phyloP scores from a whole-genome alignment of 2,888 invertebrate species.

The Pheosia tremula region DNA sequence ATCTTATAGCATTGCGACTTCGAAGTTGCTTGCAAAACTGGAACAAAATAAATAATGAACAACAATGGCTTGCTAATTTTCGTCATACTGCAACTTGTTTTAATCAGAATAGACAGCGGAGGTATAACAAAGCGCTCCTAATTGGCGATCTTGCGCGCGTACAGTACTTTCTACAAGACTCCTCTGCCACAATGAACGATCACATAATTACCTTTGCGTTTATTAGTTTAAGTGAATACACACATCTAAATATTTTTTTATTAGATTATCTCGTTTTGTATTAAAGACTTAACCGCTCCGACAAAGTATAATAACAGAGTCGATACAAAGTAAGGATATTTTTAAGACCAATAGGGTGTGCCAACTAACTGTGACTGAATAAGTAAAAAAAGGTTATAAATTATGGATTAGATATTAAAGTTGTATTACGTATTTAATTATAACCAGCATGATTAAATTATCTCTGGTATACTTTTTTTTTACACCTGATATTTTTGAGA shows the following conservation, averaged over 20 bases:
- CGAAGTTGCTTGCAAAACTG: slow-evolving; percentile 19
- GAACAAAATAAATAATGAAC: slow-evolving; percentile 24
- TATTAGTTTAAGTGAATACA: slow-evolving; percentile 66
- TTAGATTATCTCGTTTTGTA: slow-evolving; percentile 8
- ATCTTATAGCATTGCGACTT: slow-evolving; percentile 17
- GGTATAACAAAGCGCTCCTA: slow-evolving; percentile 59
- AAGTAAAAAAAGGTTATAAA: slow-evolving; percentile 1
- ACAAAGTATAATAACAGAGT: neutral
- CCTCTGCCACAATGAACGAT: slow-evolving; percentile 69
- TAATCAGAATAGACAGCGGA: slow-evolving; percentile 38
- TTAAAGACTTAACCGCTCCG: slow-evolving; percentile 8
- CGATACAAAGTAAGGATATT: neutral
- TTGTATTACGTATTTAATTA: too few relatives aligned
- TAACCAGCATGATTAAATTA: too few relatives aligned
- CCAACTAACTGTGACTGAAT: neutral
- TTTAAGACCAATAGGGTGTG: slow-evolving; percentile 1
- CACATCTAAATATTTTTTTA: slow-evolving; percentile 21
- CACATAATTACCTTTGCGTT: slow-evolving; percentile 67
- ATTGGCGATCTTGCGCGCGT: slow-evolving; percentile 71
- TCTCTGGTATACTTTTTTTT: too few relatives aligned
- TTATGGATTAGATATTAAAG: too few relatives aligned
- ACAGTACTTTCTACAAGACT: slow-evolving; percentile 70
- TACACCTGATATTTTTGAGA: too few relatives aligned
- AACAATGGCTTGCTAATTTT: slow-evolving; percentile 34
- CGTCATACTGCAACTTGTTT: slow-evolving; percentile 22